phyloP scores from a whole-genome alignment of 1,140 invertebrate genomes.

The Megalonaias nervosa region DNA sequence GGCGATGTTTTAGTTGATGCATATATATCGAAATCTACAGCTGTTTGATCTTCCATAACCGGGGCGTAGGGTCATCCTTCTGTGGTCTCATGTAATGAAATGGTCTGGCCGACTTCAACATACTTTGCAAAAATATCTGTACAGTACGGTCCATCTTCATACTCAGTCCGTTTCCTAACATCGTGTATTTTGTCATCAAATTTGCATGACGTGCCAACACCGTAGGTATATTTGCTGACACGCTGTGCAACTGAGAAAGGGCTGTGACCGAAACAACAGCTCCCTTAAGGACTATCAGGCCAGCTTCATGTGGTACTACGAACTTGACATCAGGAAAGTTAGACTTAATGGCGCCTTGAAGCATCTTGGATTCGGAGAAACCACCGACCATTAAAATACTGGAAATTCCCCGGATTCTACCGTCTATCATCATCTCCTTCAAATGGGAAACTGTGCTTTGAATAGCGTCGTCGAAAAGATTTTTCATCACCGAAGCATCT shows the following conservation, averaged over 20 bases:
- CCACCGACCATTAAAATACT: constrained; percentile 11
- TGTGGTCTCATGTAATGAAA: background rate
- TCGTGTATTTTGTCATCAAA: background rate
- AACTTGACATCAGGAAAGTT: constrained; percentile 3
- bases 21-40: background rate
- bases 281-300: constrained; percentile 23
- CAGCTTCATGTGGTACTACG: constrained; percentile 22
- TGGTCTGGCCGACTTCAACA: background rate
- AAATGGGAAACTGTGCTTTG: no score
- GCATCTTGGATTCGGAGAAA: constrained; percentile 5
- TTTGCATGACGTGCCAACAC: background rate
- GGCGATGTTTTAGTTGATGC: background rate
- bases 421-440: no score
- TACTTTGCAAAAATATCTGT: background rate
- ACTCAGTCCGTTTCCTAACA: background rate
- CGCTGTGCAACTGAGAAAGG: constrained; percentile 7
- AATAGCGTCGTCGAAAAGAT: no score
- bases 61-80: background rate
- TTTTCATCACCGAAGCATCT: no score
- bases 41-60: background rate
- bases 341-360: constrained; percentile 12
- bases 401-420: background rate
- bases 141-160: background rate
- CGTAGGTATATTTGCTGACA: constrained; percentile 6
- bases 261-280: constrained; percentile 31